These are phyloP conservation scores for Nemotelus nigrinus DNA, from an alignment of 2,888 invertebrate genomes.

Conservation along the genomic window DNA sequence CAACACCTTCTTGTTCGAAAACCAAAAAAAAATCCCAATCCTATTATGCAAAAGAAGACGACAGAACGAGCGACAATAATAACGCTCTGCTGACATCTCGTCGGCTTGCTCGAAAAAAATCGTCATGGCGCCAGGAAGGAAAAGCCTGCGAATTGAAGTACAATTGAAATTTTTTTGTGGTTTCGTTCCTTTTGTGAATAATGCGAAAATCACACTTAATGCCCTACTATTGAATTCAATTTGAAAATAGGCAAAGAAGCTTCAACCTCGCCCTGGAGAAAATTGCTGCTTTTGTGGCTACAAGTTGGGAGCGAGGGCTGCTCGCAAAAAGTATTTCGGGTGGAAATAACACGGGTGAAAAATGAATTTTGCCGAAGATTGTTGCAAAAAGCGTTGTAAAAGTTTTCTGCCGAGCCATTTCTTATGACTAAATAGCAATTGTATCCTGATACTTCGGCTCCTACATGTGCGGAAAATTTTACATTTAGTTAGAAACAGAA, in stretches of 20 bases:
- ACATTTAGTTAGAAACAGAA: too few relatives aligned
- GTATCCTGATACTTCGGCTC: too few relatives aligned
- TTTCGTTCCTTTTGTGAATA: background rate
- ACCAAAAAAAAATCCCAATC: background rate
- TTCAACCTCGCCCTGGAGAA: background rate
- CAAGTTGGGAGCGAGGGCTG: background rate
- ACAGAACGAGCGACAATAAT: background rate
- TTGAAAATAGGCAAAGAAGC: background rate
- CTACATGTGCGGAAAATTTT: too few relatives aligned
- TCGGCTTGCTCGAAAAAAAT: background rate
- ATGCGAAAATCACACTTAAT: constrained; percentile 6
- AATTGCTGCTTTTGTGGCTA: background rate
- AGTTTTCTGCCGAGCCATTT: too few relatives aligned
- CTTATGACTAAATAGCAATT: too few relatives aligned
- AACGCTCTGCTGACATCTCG: background rate
- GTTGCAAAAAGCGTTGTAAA: too few relatives aligned
- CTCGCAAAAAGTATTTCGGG: background rate
- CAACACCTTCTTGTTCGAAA: constrained; percentile 10
- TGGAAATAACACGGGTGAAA: background rate
- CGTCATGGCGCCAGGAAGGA: background rate
- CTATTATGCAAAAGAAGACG: background rate
- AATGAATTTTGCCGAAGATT: too few relatives aligned
- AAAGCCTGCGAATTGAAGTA: background rate
- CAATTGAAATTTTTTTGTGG: background rate
- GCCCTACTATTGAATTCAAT: background rate